Conservation (phyloP, 2,797 vertebrate species). For the Hipposideros larvatus region DNA sequence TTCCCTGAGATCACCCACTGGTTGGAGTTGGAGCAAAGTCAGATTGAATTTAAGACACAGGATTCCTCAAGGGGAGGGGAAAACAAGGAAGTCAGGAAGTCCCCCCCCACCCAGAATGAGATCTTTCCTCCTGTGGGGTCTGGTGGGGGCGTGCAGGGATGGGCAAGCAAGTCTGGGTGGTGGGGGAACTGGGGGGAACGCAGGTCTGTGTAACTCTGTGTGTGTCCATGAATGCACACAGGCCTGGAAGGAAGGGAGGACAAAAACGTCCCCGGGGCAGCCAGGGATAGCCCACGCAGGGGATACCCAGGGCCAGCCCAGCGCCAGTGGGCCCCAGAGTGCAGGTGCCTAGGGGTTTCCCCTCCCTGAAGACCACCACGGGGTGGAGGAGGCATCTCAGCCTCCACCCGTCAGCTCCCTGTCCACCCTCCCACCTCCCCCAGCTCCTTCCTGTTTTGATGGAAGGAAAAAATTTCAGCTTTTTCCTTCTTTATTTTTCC, state of each 20-base stretch:
- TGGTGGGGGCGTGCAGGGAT: rapidly evolving
- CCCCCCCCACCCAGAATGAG: not conserved
- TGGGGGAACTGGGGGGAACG: rapidly evolving
- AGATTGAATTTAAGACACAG: not conserved
- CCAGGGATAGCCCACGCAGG: rapidly evolving
- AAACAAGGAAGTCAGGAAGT: not conserved
- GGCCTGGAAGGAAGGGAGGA: not conserved
- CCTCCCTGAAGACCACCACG: constrained; percentile 42
- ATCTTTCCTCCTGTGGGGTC: not conserved
- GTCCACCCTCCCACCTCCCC: constrained; percentile 78
- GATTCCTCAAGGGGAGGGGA: not conserved
- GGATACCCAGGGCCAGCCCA: not conserved
- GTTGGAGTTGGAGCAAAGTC: not conserved
- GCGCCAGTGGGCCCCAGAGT: not conserved
- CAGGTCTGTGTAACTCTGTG: not conserved
- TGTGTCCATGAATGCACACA: rapidly evolving
- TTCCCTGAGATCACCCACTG: not conserved
- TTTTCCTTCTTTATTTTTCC: constrained; percentile 92
- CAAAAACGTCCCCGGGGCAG: rapidly evolving
- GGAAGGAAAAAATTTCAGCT: constrained; percentile 89
- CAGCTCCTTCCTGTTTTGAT: constrained; percentile 91
- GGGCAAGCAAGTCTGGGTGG: not conserved
- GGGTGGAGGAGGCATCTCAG: not conserved
- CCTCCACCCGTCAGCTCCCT: constrained; percentile 47
- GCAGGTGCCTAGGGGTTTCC: not conserved